Percentiles rank a stretch among this genome's conserved stretches.
phyloP scores from a whole-genome alignment of 2,797 vertebrate genomes.

The Catostomus latipinnis region DNA sequence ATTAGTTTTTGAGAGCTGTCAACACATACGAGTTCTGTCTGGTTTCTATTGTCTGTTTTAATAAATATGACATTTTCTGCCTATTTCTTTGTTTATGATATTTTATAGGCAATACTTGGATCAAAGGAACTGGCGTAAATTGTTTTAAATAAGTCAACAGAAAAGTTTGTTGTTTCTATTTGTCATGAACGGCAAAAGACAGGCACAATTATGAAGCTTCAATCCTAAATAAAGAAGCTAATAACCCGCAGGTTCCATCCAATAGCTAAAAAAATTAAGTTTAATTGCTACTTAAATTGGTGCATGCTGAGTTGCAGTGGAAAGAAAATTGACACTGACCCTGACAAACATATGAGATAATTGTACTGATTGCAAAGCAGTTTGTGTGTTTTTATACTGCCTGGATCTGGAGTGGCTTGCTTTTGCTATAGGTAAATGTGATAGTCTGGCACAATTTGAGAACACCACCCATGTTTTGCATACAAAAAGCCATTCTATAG shows the following conservation, averaged over 20 bases:
- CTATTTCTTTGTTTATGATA: constrained; percentile 21
- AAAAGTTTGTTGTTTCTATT: constrained; percentile 23
- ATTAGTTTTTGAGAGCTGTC: not conserved
- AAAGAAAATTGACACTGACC: constrained; percentile 32
- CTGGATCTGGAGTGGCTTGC: constrained; percentile 68
- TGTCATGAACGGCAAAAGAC: constrained; percentile 28
- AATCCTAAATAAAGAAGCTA: not conserved
- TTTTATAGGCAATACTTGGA: constrained; percentile 71
- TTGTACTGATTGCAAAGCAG: constrained; percentile 68
- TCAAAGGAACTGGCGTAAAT: constrained; percentile 72
- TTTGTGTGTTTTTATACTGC: constrained; percentile 72
- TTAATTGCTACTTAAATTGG: constrained; percentile 36
- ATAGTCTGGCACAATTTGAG: constrained; percentile 71
- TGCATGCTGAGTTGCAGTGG: constrained; percentile 27
- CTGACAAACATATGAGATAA: constrained; percentile 55
- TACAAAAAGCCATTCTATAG: constrained; percentile 67
- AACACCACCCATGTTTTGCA: constrained; percentile 75
- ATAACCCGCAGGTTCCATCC: not conserved
- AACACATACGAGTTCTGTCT: not conserved
- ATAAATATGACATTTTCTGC: constrained; percentile 5
- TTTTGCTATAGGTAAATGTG: constrained; percentile 74
- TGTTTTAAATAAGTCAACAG: constrained; percentile 19
- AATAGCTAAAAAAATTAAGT: constrained; percentile 15
- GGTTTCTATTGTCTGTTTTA: not conserved
- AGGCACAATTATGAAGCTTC: not conserved